These are phyloP conservation scores for Catostylus mosaicus DNA, from an alignment of 30 jellyfish, hydroid and myxozoan species.

Conservation along the genomic window DNA sequence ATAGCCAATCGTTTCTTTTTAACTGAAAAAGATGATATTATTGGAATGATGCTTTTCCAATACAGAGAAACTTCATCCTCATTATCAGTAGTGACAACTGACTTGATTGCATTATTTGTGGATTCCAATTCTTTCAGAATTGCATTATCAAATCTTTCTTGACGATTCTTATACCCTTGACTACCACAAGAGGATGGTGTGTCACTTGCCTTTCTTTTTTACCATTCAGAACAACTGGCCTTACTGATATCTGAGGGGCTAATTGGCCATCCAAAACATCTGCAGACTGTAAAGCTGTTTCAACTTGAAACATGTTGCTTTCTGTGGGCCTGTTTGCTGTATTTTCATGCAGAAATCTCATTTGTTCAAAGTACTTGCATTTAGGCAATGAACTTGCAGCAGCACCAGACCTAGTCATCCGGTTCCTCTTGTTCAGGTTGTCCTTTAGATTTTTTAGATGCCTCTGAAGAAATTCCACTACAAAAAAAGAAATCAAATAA, in stretches of 20 bases:
- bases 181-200: constrained; percentile 40
- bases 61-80: constrained; percentile 57
- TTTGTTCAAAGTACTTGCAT: constrained; percentile 73
- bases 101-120: constrained; percentile 46
- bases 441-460: constrained; percentile 70
- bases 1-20: constrained; percentile 49
- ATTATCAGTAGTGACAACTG: constrained; percentile 46
- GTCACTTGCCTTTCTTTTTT: constrained; percentile 37
- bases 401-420: constrained; percentile 76
- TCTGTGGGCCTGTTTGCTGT: constrained; percentile 47
- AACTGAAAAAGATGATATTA: constrained; percentile 53
- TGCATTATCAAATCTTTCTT: constrained; percentile 58
- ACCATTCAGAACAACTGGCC: constrained; percentile 53
- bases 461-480: constrained; percentile 64
- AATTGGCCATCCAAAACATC: constrained; percentile 47
- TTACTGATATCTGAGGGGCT: constrained; percentile 48
- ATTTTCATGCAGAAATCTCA: constrained; percentile 66
- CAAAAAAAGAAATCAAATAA: constrained; percentile 18
- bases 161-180: constrained; percentile 47
- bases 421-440: constrained; percentile 54
- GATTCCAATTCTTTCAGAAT: constrained; percentile 45
- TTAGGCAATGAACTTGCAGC: constrained; percentile 78
- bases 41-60: constrained; percentile 63
- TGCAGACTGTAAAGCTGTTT: constrained; percentile 46
- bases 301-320: constrained; percentile 28